Evolutionary conservation across 2,797 vertebrate genomes (phyloP).

Genomic region (Holocentrus rufus): DNA sequence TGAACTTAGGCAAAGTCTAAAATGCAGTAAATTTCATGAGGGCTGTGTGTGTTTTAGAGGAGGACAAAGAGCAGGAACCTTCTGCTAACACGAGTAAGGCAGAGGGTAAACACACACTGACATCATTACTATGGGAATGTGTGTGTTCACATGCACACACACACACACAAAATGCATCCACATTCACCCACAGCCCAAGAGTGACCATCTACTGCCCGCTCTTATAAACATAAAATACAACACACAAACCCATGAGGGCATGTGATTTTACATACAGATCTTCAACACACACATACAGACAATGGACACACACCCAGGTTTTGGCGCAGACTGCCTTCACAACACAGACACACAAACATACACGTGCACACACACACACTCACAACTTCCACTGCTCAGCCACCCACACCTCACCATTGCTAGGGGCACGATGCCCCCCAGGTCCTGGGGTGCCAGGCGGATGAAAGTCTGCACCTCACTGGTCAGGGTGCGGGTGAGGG

Average conservation of each 20-base stretch:
- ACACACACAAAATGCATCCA: slow-evolving; percentile 5
- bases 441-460: slow-evolving; percentile 90
- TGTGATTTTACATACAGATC: too few species aligned
- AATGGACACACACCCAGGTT: neutral
- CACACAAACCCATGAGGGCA: too few species aligned
- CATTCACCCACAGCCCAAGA: too few species aligned
- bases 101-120: neutral
- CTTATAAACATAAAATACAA: too few species aligned
- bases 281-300: neutral
- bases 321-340: neutral
- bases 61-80: too few species aligned
- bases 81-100: too few species aligned
- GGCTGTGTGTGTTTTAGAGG: too few species aligned
- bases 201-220: too few species aligned
- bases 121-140: neutral
- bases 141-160: too few species aligned
- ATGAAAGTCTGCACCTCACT: slow-evolving; percentile 87
- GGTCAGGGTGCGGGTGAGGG: slow-evolving; percentile 80
- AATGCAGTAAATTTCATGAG: too few species aligned
- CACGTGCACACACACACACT: neutral
- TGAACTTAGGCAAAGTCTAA: neutral
- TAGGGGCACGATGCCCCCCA: slow-evolving; percentile 90
- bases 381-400: neutral
- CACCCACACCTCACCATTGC: slow-evolving; percentile 88
- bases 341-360: neutral